These are phyloP conservation scores for Alviniconcha strummeri DNA, from an alignment of 2,888 invertebrate genomes.

Conservation along the genomic window DNA sequence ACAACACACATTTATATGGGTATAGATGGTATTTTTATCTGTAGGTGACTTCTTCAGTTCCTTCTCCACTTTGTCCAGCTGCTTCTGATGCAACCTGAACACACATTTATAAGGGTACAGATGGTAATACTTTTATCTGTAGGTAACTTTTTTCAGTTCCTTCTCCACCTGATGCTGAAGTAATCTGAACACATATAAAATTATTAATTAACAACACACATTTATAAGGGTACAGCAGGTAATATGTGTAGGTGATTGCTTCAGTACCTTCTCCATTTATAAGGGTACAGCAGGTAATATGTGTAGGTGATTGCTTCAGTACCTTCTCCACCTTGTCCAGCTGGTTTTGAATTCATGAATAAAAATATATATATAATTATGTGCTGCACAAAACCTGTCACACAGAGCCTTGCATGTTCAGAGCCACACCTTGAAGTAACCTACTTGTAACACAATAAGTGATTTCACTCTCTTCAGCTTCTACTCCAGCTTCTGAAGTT, in stretches of 20 bases:
- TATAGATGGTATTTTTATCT: too few species aligned
- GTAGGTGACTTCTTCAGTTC: slow-evolving; percentile 56
- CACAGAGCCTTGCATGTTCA: too few species aligned
- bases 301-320: slow-evolving; percentile 45
- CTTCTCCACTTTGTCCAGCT: slow-evolving; percentile 86
- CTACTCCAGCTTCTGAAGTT: slow-evolving; percentile 74
- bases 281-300: too few species aligned
- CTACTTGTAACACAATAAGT: neutral
- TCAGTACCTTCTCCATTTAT: slow-evolving; percentile 75
- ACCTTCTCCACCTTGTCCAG: slow-evolving; percentile 5
- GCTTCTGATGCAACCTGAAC: slow-evolving; percentile 94
- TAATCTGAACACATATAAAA: slow-evolving; percentile 26
- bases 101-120: neutral
- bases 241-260: slow-evolving; percentile 38
- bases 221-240: neutral
- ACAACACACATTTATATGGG: neutral
- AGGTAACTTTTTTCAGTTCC: slow-evolving; percentile 51
- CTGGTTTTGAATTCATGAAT: too few species aligned
- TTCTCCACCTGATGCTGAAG: slow-evolving; percentile 74
- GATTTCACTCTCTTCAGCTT: slow-evolving; percentile 47
- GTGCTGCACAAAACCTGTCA: slow-evolving; percentile 6
- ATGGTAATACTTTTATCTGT: neutral
- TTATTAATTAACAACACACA: neutral
- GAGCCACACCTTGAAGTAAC: too few species aligned
- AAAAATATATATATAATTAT: slow-evolving; percentile 30